These are phyloP conservation scores for Coelinius sp. DNA, from an alignment of 2,888 invertebrate species.

Conservation along the genomic window DNA sequence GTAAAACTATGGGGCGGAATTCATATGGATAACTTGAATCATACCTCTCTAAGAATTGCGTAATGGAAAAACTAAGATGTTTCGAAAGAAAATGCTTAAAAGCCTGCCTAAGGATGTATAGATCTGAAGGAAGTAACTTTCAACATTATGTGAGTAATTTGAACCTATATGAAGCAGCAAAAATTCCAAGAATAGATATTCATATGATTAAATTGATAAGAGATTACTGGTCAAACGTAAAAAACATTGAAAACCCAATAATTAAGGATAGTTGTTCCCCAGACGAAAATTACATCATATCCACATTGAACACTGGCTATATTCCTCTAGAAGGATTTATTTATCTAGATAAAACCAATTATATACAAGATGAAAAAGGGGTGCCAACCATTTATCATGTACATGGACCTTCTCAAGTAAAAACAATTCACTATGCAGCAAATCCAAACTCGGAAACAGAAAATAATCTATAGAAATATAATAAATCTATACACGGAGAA, in stretches of 20 bases:
- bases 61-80: too few species aligned
- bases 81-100: constrained; percentile 24
- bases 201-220: constrained; percentile 11
- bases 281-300: constrained; percentile 2
- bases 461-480: constrained; percentile 8
- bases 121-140: background rate
- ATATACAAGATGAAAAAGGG: constrained; percentile 22
- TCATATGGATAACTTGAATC: too few species aligned
- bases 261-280: background rate
- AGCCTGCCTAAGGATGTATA: background rate
- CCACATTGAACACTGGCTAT: constrained; percentile 17
- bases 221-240: constrained; percentile 12
- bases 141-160: constrained; percentile 18
- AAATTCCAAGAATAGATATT: constrained; percentile 5
- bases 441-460: background rate
- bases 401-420: background rate
- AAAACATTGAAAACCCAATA: background rate
- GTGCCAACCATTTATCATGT: constrained; percentile 39
- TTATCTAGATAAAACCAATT: constrained; percentile 31
- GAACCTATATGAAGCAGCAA: constrained; percentile 1
- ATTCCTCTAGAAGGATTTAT: constrained; percentile 34
- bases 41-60: too few species aligned
- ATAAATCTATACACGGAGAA: too few species aligned
- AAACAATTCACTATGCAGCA: background rate
- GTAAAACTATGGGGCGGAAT: too few species aligned